phyloP scores from a whole-genome alignment of 2,888 invertebrate genomes.

The Tethea ocularis region DNA sequence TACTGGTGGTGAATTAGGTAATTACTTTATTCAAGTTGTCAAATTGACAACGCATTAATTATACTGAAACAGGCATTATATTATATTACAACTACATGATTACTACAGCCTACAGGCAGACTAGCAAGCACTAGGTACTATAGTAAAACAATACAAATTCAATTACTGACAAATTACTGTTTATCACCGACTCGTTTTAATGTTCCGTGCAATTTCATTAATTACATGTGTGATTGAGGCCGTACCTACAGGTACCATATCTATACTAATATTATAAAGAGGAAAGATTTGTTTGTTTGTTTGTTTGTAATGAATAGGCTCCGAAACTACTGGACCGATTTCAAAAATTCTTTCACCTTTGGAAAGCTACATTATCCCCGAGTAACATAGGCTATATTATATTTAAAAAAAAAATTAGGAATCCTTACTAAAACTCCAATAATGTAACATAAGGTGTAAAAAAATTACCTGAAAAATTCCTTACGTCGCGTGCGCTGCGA shows the following conservation, averaged over 20 bases:
- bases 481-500: too few species aligned
- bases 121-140: too few species aligned
- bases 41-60: background rate
- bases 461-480: too few species aligned
- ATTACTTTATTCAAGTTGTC: background rate
- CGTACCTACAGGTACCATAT: conserved; percentile 11
- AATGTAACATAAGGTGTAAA: too few species aligned
- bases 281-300: background rate
- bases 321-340: too few species aligned
- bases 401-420: too few species aligned
- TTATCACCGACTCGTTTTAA: conserved; percentile 30
- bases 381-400: too few species aligned
- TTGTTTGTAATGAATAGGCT: too few species aligned
- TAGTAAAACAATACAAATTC: conserved; percentile 33
- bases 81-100: background rate
- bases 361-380: too few species aligned
- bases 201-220: conserved; percentile 33
- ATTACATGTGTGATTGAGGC: conserved; percentile 28
- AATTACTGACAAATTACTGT: conserved; percentile 38
- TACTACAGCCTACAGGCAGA: background rate
- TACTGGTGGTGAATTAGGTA: too few species aligned
- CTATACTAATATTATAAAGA: background rate
- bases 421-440: too few species aligned
- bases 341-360: too few species aligned
- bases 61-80: background rate